Evolutionary conservation across 1,140 invertebrate species (phyloP).

Genomic region (Drosophila arizonae): DNA sequence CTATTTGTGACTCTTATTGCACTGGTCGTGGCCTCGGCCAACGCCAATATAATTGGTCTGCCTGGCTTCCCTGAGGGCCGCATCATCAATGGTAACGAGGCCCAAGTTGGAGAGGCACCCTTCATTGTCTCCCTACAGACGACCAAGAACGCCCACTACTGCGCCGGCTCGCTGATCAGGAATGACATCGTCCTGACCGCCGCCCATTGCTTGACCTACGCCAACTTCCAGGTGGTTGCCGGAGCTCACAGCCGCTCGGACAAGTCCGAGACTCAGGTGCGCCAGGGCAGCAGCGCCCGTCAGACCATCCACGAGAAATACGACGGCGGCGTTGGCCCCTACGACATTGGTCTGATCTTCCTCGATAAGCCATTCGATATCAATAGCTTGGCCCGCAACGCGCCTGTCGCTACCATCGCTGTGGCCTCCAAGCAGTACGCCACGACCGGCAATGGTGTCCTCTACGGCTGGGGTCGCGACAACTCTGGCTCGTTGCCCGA

Average conservation of each 20-base stretch:
- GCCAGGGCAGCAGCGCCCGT: conserved; percentile 24
- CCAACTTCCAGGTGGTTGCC: conserved; percentile 32
- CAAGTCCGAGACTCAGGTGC: conserved; percentile 49
- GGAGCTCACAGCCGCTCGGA: conserved; percentile 82
- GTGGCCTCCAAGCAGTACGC: conserved; percentile 82
- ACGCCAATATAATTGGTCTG: conserved; percentile 30
- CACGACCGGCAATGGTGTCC: conserved; percentile 59
- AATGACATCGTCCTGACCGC: conserved; percentile 52
- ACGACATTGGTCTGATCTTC: conserved; percentile 87
- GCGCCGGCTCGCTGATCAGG: conserved; percentile 54
- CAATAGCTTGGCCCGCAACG: conserved; percentile 63
- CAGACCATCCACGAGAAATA: conserved; percentile 84
- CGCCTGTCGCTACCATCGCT: conserved; percentile 83
- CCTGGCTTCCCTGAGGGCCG: conserved; percentile 70
- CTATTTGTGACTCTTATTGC: conserved; percentile 61
- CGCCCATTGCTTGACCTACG: conserved; percentile 60
- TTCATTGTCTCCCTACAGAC: conserved; percentile 72
- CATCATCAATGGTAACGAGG: conserved; percentile 80
- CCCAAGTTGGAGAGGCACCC: conserved; percentile 63
- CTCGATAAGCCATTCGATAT: conserved; percentile 84
- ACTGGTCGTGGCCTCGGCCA: conserved; percentile 57
- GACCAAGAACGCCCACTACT: conserved; percentile 46
- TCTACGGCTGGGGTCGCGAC: conserved; percentile 84
- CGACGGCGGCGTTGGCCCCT: conserved; percentile 83
- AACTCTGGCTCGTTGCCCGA: conserved; percentile 61